Conservation (phyloP, 2,888 invertebrate genomes). For the Laothoe populi region DNA sequence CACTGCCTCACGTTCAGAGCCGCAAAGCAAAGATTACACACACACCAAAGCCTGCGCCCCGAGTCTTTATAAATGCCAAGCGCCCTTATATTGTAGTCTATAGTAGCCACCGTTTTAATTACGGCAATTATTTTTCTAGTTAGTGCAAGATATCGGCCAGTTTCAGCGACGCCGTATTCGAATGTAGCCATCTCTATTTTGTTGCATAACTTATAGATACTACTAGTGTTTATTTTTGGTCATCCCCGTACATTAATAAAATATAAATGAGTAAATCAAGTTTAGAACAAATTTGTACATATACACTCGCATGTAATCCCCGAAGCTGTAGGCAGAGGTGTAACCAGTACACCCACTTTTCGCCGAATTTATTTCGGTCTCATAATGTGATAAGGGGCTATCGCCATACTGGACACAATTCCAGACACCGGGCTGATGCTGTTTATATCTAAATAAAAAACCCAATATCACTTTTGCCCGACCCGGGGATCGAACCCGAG, state of each 20-base stretch:
- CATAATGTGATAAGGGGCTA: no score
- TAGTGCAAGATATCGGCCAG: slow-evolving; percentile 75
- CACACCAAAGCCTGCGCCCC: slow-evolving; percentile 63
- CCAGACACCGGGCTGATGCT: no score
- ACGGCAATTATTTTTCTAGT: slow-evolving; percentile 74
- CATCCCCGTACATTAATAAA: slow-evolving; percentile 50
- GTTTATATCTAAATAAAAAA: no score
- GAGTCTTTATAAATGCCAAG: slow-evolving; percentile 62
- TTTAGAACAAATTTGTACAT: slow-evolving; percentile 31
- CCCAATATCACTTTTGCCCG: no score
- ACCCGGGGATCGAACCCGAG: no score
- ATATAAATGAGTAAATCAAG: slow-evolving; percentile 45
- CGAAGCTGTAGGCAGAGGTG: no score
- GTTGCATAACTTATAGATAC: slow-evolving; percentile 39
- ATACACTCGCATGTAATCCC: no score
- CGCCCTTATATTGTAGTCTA: slow-evolving; percentile 58
- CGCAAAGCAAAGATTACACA: no score
- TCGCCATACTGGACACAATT: no score
- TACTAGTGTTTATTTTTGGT: slow-evolving; percentile 61
- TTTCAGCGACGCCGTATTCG: slow-evolving; percentile 49
- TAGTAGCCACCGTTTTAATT: slow-evolving; percentile 65
- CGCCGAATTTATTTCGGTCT: no score
- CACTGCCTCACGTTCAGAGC: slow-evolving; percentile 51
- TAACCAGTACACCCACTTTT: no score
- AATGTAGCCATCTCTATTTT: slow-evolving; percentile 40